Evolutionary conservation across 2,113 vertebrate species (phyloP), one percentile per base, ranked within the genome.

Genomic region (Chionodraco myersi): DNA sequence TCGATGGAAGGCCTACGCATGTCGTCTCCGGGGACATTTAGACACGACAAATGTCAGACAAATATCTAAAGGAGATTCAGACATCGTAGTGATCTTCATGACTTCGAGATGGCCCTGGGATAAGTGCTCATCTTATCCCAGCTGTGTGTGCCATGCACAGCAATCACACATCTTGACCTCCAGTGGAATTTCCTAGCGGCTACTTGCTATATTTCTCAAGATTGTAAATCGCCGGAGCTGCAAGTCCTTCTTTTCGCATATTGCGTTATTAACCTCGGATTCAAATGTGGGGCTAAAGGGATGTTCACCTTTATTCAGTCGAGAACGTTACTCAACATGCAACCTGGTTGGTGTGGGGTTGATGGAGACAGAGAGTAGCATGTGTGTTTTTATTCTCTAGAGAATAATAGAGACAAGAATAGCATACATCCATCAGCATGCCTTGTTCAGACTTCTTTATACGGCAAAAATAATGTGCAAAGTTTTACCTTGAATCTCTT

Each of bases 101-200:
- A 86, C 89, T 82, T 60, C 91, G 83, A 90, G 64, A 72, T 45
- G 34, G 66, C 16, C 71, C 3, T 26, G 83, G 76, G 69, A 84
- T 56, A 79, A 86, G 41, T 75, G 53, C 78, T 78, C 36, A 23
- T 72, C 34, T 71, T 80, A 44, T 72, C 11, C 66, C 16, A 44
- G 26, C 58, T 63, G 70, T 26, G 53, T 44, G 56, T 62, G 53
- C 16, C 51, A 11, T n/a, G 16, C 16, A 34, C 44, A 51, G 54
- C 52, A 23, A 54, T 69, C 53, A 53, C 56, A 75, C 63, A 51
- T 52, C 70, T 65, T 68, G 64, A 66, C 77, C 80, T 74, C 67
- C 36, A 10, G 63, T 63, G 45, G 67, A 21, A 79, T 75, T 72
- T 73, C 54, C 56, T 16, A 26, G 1, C 36, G 11, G 34, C 10